phyloP scores from a whole-genome alignment of 2,113 vertebrate species.

The Grammomys dolichurus region DNA sequence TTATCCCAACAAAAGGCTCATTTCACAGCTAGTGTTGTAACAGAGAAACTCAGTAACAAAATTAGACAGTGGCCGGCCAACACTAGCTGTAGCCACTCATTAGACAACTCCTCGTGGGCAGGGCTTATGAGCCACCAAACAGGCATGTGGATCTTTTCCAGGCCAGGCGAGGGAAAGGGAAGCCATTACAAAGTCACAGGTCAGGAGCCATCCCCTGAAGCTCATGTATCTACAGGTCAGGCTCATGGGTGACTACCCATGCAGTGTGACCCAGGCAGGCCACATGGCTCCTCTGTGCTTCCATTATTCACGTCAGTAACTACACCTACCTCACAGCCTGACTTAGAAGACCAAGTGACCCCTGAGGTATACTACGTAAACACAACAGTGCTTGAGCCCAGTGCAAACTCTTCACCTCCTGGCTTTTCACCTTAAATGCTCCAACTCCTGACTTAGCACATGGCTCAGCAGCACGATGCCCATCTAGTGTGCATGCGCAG shows the following conservation, averaged over 20 bases:
- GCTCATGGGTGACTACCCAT: neutral
- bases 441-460: neutral
- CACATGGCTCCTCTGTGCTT: neutral
- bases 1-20: neutral
- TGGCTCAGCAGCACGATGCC: neutral
- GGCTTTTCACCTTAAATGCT: slow-evolving; percentile 67
- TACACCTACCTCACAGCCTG: neutral
- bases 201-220: neutral
- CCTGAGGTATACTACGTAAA: neutral
- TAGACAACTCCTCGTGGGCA: slow-evolving; percentile 45
- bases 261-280: neutral
- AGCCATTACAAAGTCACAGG: neutral
- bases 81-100: slow-evolving; percentile 17
- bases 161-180: neutral
- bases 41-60: neutral
- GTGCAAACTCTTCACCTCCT: neutral
- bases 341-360: slow-evolving; percentile 17
- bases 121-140: slow-evolving; percentile 37
- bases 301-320: neutral
- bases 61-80: neutral
- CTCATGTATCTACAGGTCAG: neutral
- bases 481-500: neutral
- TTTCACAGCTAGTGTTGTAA: neutral
- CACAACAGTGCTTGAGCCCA: neutral
- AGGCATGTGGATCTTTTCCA: neutral